Evolutionary conservation across 2,797 vertebrate species (phyloP), one percentile per base, ranked within the genome.

Genomic region (Danio jaintianensis): DNA sequence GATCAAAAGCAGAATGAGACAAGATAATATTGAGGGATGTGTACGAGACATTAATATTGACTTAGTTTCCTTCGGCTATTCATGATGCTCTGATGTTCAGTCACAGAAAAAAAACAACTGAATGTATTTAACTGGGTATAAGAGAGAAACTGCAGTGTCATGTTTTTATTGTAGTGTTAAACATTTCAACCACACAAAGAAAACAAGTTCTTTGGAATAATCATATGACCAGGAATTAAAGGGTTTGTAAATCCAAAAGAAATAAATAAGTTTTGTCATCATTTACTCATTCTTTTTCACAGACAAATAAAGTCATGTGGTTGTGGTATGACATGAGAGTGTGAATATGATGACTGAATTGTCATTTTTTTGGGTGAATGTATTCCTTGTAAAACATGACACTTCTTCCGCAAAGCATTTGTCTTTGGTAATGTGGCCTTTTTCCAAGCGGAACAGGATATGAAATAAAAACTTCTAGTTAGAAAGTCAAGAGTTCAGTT

Each of bases 1-100:
- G 62, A 67, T 77, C 63, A 77, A 67, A 77, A 67, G 20, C 20
- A 67, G 20, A 67, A 15, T 7, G n/a, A 48, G 45, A 78, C n/a
- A 0, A 47, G 42, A 69, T 48, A 45, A 8, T 40, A 6, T 8
- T 8, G 29, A 68, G 53, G 76, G 58, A 55, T 16, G 11, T 5
- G 69, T 8, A 45, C 29, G 7, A 71, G 58, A 52, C 16, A 0
- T 64, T 72, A 18, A 63, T 63, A 7, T 43, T 61, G 55, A 69
- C 4, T 20, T 20, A 9, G 15, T 13, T 63, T 79, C 15, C 7
- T 43, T 29, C 7, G 43, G 48, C 36, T 18, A 53, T 47, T 71
- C 6, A 4, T 29, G 11, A 48, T 29, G 13, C n/a, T 59, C 13
- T 56, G 48, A 58, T 47, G 38, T 20, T 22, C 58, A 63, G 58